Conservation (phyloP, 92 coral and sea anemone genomes). For the Epizoanthus rinbou region DNA sequence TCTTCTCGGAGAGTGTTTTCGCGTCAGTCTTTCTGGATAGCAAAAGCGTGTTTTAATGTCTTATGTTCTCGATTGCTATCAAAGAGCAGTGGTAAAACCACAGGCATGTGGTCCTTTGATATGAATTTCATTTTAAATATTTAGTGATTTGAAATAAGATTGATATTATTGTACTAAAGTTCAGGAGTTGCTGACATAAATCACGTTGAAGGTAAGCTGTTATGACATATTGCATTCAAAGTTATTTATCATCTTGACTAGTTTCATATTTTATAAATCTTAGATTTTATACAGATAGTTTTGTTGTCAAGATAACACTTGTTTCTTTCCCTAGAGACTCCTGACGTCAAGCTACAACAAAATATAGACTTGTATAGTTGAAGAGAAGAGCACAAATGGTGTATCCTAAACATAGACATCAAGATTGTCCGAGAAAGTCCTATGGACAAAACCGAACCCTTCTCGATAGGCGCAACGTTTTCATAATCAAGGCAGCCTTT, state of each 20-base stretch:
- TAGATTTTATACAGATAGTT: background rate
- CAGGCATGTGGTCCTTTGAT: slow-evolving; percentile 6
- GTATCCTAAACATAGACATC: background rate
- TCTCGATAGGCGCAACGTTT: background rate
- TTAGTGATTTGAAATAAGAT: background rate
- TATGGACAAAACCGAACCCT: background rate
- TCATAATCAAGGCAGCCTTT: background rate
- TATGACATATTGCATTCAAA: background rate
- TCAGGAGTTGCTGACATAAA: slow-evolving; percentile 15
- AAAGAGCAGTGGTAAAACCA: slow-evolving; percentile 35
- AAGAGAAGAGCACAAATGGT: background rate
- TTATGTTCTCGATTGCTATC: slow-evolving; percentile 1
- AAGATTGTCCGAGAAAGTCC: background rate
- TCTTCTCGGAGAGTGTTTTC: background rate
- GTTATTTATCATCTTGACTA: background rate
- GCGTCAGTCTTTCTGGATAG: background rate
- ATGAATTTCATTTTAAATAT: slow-evolving; percentile 4
- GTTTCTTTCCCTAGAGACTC: background rate
- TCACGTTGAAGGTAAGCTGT: background rate
- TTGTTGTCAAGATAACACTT: background rate
- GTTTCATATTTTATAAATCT: background rate
- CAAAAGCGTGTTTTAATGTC: slow-evolving; percentile 15
- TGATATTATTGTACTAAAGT: background rate
- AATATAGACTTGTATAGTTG: background rate
- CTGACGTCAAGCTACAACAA: background rate